A percentile compares a stretch with the other conserved stretches of the same genome.
phyloP scores from a whole-genome alignment of 2,797 vertebrate genomes.

The Myotis findleyi region DNA sequence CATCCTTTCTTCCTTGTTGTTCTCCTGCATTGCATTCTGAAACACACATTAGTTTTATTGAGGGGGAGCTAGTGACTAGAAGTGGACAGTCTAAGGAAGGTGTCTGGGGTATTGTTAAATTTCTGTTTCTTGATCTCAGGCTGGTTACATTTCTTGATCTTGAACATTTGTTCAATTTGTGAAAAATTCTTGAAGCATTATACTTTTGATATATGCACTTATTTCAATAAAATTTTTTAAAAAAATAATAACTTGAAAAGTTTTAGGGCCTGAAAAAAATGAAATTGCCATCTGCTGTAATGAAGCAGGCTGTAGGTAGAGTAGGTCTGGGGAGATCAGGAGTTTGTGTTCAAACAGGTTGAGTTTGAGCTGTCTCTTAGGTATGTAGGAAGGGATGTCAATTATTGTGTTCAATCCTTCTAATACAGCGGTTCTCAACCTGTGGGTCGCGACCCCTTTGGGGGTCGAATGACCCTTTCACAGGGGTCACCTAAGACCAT shows the following conservation, averaged over 20 bases:
- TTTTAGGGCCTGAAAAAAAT: not conserved
- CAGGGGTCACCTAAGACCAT: no score
- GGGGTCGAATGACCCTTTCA: no score
- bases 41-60: not conserved
- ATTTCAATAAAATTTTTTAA: not conserved
- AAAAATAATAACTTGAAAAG: not conserved
- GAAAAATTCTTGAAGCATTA: constrained; percentile 22
- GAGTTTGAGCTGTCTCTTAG: not conserved
- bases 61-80: not conserved
- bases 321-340: not conserved
- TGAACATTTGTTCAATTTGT: not conserved
- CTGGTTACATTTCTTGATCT: constrained; percentile 3
- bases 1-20: not conserved
- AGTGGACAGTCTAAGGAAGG: not conserved
- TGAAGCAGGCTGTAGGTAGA: not conserved
- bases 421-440: not conserved
- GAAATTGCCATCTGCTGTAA: not conserved
- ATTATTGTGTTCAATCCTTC: not conserved
- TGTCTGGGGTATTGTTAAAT: not conserved
- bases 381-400: not conserved
- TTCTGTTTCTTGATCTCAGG: not conserved
- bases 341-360: not conserved
- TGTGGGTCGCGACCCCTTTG: no score
- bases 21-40: not conserved
- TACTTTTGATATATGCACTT: not conserved